Evolutionary conservation across 2,888 invertebrate genomes (phyloP), one percentile per base, ranked within the genome.

Genomic region (Nomada fucata): DNA sequence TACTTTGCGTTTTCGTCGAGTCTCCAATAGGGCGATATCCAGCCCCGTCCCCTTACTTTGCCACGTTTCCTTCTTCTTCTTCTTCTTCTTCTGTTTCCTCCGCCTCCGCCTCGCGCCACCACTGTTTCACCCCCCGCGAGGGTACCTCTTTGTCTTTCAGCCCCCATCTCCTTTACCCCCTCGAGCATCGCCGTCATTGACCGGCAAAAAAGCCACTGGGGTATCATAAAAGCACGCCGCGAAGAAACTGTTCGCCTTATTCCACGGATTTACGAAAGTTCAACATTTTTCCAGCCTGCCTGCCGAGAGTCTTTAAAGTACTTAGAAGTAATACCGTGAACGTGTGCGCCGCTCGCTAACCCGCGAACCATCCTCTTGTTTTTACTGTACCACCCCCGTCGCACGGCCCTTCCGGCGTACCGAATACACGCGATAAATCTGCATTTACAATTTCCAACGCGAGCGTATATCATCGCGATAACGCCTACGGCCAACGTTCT

Each of bases 1-100:
- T 89, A 90, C 89, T 91, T 91, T 88, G 88, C 88, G 90, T 90
- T 90, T 88, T 90, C 88, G 82, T 83, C 86, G 82, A 85, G 86
- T 89, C 86, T 89, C 83, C 88, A 88, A 89, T 89, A 85, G 84
- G 85, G 75, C 86, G 87, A 89, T 88, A 85, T 74, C 77, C 71
- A 53, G 57, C 18, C 47, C 13, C 59, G 29, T 42, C 50, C 72
- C 59, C 61, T 53, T 65, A 53, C 71, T 64, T 60, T 61, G 42
- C 72, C 64, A n/a, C 73, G 63, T 57, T 70, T 69, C 59, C 53
- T 42, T 44, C 75, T 60, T 65, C 60, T n/a, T 26, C 55, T 42
- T 23, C 23, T 23, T 0, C 50, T 44, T 57, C 29, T 18, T 26
- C 42, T 50, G 0, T 60, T 47, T 59, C 47, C 26, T 29, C 20